Evolutionary conservation across 2,888 invertebrate genomes (phyloP).

Genomic region (Mechanitis mazaeus): DNA sequence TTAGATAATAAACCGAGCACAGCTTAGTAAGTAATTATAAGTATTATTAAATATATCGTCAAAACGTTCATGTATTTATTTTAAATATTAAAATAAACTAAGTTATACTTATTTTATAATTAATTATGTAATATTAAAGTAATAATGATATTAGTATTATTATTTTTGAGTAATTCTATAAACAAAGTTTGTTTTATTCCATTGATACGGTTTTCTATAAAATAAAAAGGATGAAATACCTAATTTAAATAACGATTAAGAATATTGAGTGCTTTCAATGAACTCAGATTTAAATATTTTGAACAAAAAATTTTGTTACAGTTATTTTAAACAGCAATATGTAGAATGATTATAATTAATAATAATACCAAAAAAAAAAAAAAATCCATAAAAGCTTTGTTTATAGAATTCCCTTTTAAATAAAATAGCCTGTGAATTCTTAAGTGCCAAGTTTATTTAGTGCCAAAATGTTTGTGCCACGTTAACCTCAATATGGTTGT

Average conservation of each 20-base stretch:
- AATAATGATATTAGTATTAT: no score
- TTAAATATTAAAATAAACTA: background rate
- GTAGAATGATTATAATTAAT: background rate
- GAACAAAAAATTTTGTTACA: no score
- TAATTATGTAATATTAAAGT: no score
- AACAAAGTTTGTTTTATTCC: no score
- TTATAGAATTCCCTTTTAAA: background rate
- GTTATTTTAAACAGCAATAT: no score
- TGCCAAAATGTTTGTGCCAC: constrained; percentile 12
- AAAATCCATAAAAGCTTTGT: background rate
- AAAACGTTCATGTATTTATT: background rate
- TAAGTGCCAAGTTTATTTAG: constrained; percentile 24
- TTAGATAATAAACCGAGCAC: constrained; percentile 1
- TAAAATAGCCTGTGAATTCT: constrained; percentile 26
- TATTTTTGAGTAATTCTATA: no score
- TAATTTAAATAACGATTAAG: no score
- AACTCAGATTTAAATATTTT: no score
- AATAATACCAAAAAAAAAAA: background rate
- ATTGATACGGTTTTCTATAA: no score
- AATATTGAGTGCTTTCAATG: no score
- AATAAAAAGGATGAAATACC: no score
- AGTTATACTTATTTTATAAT: no score
- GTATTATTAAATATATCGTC: background rate
- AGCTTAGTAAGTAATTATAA: background rate
- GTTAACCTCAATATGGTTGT: constrained; percentile 13